Conservation (phyloP, 2,113 vertebrate species). For the Hypanus sabinus region DNA sequence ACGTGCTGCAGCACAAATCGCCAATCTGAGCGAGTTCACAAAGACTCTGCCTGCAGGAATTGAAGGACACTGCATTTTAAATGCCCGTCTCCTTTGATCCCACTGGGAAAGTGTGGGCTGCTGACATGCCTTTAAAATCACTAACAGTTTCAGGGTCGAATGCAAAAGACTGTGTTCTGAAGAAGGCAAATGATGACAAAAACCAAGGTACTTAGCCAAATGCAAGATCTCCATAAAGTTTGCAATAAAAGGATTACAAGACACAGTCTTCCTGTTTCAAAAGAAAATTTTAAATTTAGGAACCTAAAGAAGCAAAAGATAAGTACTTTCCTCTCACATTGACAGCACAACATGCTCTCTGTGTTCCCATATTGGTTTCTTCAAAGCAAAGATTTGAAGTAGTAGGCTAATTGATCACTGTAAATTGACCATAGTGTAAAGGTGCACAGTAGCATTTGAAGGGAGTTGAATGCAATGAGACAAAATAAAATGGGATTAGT, state of each 20-base stretch:
- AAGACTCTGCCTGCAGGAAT: neutral
- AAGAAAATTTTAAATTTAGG: neutral
- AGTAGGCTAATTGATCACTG: too few species aligned
- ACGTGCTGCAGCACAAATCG: neutral
- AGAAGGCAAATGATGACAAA: neutral
- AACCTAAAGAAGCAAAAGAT: neutral
- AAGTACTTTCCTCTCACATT: too few species aligned
- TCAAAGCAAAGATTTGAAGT: too few species aligned
- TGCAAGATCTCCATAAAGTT: neutral
- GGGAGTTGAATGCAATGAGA: too few species aligned
- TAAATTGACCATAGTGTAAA: too few species aligned
- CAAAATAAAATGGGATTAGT: too few species aligned
- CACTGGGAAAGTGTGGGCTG: neutral
- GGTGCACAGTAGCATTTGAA: too few species aligned
- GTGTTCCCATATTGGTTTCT: too few species aligned
- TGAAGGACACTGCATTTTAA: neutral
- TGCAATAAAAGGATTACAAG: neutral
- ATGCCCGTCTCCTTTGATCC: neutral
- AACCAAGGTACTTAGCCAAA: neutral
- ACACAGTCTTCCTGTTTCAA: neutral
- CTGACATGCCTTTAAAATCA: neutral
- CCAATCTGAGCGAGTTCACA: neutral
- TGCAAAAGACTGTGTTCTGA: neutral
- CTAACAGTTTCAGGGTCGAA: neutral
- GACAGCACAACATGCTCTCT: too few species aligned